Evolutionary conservation across 2,113 vertebrate genomes (phyloP), one percentile per base, ranked within the genome.

Genomic region (Platanista minor): DNA sequence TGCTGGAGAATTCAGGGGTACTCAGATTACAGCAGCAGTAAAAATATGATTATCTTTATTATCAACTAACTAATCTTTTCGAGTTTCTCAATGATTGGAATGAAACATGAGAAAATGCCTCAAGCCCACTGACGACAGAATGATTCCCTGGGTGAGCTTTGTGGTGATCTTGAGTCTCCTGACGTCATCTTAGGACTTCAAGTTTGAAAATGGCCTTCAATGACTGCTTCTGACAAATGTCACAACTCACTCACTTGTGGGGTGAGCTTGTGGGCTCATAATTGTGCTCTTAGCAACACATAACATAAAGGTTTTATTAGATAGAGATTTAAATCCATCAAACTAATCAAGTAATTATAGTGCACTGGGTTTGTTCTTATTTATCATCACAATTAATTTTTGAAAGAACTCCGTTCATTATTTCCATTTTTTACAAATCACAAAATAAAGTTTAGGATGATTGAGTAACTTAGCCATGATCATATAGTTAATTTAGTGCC

Each of bases 21-120:
- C 20, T 96, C 13, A 41, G 39, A 90, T 88, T 71, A 92, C 10
- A 94, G 25, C 52, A 72, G 8, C 17, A 87, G 12, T 96, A 74
- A 90, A 93, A 92, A 92, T 86, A 66, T 66, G 64, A 86, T 95
- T 71, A 95, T 90, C 41, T 21, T 91, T 67, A 77, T 91, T 94
- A 59, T 89, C 49, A 74, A 72, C 23, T 57, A 93, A 57, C 77
- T 95, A 66, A 96, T 95, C 39, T 92, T 82, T 81, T 90, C 11
- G 54, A 61, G 83, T 95, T 97, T 96, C 72, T 91, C 10, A 94
- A 0, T 69, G 69, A 83, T 93, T 92, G 33, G 23, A 96, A 82
- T 78, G 67, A 95, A 88, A 84, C 25, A 25, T 41, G 12, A 94
- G 64, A 95, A 93, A 84, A 90, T 71, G 21, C 36, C 77, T 80